Percentiles rank a stretch among this genome's conserved stretches.
phyloP scores from a whole-genome alignment of 2,888 invertebrate species.

The Acrobasis consociella region DNA sequence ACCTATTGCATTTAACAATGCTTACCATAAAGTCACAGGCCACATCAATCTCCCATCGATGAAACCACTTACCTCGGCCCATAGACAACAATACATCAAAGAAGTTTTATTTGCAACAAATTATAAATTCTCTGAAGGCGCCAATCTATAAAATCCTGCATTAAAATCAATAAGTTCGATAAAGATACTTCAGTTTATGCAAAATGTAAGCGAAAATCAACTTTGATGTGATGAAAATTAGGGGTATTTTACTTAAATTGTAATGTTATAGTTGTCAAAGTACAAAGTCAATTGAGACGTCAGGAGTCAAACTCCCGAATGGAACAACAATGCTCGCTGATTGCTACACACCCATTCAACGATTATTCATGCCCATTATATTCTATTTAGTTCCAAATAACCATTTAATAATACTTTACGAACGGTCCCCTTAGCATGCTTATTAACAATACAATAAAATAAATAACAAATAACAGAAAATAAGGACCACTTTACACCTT shows the following conservation, averaged over 20 bases:
- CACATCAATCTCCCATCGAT: constrained; percentile 32
- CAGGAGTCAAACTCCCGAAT: constrained; percentile 61
- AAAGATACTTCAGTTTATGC: neutral
- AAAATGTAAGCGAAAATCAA: constrained; percentile 33
- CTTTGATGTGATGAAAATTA: constrained; percentile 28
- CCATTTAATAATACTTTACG: constrained; percentile 78
- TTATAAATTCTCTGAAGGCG: constrained; percentile 70
- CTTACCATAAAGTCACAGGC: constrained; percentile 29
- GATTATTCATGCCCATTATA: constrained; percentile 80
- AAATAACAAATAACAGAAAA: constrained; percentile 77
- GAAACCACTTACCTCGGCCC: constrained; percentile 31
- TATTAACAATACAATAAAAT: constrained; percentile 83
- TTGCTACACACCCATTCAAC: constrained; percentile 70
- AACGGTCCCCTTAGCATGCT: constrained; percentile 74
- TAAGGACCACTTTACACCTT: constrained; percentile 81
- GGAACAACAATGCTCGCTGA: constrained; percentile 68
- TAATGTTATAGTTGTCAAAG: constrained; percentile 45
- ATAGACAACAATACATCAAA: constrained; percentile 33
- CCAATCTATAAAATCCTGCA: constrained; percentile 38
- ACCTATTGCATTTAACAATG: constrained; percentile 23
- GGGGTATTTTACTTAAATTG: constrained; percentile 33
- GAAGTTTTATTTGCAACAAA: constrained; percentile 68
- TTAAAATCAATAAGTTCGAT: constrained; percentile 16
- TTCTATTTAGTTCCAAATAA: constrained; percentile 83
- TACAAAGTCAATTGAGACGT: constrained; percentile 64